Conservation (phyloP, 2,113 vertebrate genomes). For the Bos javanicus region DNA sequence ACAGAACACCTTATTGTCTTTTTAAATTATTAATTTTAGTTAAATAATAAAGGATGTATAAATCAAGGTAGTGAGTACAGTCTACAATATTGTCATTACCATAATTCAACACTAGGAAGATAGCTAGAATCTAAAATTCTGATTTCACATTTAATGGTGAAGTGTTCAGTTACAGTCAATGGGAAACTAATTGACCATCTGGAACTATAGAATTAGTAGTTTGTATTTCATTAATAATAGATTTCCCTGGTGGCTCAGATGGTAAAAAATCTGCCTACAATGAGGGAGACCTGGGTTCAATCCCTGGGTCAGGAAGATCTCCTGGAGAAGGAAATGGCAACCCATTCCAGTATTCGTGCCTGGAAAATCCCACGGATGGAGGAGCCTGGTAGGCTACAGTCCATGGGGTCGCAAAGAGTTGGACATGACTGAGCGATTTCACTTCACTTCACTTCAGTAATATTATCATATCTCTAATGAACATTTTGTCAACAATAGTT, state of each 20-base stretch:
- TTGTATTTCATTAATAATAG: background rate
- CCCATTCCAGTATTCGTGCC: background rate
- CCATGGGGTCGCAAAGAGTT: background rate
- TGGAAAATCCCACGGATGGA: background rate
- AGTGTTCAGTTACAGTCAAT: background rate
- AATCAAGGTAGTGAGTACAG: background rate
- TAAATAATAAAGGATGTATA: background rate
- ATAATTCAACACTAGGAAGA: background rate
- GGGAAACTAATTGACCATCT: background rate
- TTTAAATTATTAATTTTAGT: background rate
- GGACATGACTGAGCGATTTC: rapidly evolving
- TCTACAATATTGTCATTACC: background rate
- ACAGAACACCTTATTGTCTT: background rate
- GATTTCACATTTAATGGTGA: background rate
- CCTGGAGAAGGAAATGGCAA: background rate
- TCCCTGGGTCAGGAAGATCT: background rate
- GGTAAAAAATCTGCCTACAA: background rate
- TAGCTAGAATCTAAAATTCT: background rate
- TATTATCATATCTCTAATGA: background rate
- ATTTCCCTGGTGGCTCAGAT: background rate
- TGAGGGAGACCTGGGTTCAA: background rate
- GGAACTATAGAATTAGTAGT: background rate
- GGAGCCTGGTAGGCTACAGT: background rate
- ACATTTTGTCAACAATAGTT: background rate
- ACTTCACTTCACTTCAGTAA: background rate